Percentiles rank a stretch among this genome's conserved stretches.
These are phyloP conservation scores for Xiphophorus hellerii DNA, from an alignment of 2,113 vertebrate species.

Conservation along the genomic window DNA sequence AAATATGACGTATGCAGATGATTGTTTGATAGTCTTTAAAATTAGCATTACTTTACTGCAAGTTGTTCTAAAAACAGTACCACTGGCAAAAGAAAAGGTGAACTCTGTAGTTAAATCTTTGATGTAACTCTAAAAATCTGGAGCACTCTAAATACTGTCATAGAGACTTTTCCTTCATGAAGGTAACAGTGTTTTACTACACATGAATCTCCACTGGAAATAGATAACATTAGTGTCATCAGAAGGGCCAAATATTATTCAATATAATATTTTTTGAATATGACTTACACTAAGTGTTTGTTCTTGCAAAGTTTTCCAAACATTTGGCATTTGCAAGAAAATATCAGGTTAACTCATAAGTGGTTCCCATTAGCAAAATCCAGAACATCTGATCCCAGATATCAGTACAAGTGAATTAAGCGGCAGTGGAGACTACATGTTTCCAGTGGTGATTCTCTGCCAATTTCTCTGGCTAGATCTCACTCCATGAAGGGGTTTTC, in stretches of 20 bases:
- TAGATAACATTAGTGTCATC: neutral
- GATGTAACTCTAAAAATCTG: slow-evolving; percentile 26
- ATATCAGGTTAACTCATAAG: neutral
- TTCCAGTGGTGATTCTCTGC: neutral
- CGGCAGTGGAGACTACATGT: too few relatives aligned
- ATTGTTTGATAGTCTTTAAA: slow-evolving; percentile 15
- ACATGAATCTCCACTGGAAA: neutral
- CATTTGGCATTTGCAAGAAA: too few relatives aligned
- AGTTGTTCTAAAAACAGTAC: slow-evolving; percentile 19
- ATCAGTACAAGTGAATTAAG: too few relatives aligned
- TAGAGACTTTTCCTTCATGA: slow-evolving; percentile 19
- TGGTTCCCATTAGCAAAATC: neutral
- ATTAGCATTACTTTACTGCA: slow-evolving; percentile 27
- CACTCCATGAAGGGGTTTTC: slow-evolving; percentile 28
- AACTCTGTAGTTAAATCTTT: slow-evolving; percentile 22
- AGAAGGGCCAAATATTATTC: too few relatives aligned
- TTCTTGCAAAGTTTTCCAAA: neutral
- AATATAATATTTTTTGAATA: too few relatives aligned
- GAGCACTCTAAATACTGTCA: slow-evolving; percentile 14
- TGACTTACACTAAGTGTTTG: neutral
- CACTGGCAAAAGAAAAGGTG: slow-evolving; percentile 14
- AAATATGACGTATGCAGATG: slow-evolving; percentile 9
- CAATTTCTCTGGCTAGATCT: neutral
- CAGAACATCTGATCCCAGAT: too few relatives aligned
- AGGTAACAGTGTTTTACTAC: neutral